Conservation (phyloP, 2,113 vertebrate species). For the Ptilonorhynchus violaceus region DNA sequence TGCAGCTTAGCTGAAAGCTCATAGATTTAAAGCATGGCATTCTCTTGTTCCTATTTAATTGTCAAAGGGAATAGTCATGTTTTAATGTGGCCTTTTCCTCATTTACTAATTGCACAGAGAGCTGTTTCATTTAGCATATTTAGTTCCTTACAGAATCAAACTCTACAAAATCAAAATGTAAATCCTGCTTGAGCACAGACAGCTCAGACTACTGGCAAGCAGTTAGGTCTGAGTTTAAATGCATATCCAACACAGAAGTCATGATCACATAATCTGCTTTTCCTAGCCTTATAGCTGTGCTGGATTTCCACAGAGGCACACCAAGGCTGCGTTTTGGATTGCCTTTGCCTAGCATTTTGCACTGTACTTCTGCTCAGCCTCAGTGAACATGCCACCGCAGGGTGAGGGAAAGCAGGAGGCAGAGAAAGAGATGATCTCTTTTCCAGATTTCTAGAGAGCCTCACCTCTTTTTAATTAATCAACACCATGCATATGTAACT, state of each 20-base stretch:
- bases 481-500: background rate
- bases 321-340: background rate
- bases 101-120: slow-evolving; percentile 8
- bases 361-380: background rate
- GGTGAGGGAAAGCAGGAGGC: background rate
- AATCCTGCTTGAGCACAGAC: background rate
- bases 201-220: background rate
- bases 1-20: background rate
- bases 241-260: background rate
- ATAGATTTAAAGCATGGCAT: background rate
- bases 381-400: background rate
- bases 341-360: background rate
- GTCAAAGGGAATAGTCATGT: background rate
- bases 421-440: background rate
- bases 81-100: slow-evolving; percentile 7
- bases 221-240: background rate
- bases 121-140: background rate
- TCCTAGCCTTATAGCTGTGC: background rate
- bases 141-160: background rate
- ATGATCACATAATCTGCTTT: background rate
- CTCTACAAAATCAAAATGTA: background rate
- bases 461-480: background rate
- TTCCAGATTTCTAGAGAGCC: background rate
- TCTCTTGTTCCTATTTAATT: background rate
- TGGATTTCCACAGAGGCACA: background rate